phyloP scores from a whole-genome alignment of 2,113 vertebrate species.

The Nycticryphes semicollaris region DNA sequence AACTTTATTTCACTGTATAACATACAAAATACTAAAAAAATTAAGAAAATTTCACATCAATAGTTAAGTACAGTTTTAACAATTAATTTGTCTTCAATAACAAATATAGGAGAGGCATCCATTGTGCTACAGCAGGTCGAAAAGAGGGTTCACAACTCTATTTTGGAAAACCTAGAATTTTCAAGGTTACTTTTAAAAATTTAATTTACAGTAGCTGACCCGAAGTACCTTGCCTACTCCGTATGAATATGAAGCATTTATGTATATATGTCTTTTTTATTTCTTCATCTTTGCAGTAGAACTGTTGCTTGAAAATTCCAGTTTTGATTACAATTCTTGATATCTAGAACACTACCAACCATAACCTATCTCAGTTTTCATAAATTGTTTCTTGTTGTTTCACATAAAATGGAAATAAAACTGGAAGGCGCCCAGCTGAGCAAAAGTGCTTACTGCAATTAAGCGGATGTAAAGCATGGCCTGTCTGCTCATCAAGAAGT shows the following conservation, averaged over 20 bases:
- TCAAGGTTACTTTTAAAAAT: slow-evolving; percentile 45
- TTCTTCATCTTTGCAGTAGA: slow-evolving; percentile 34
- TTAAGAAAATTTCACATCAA: slow-evolving; percentile 50
- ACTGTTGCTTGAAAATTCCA: slow-evolving; percentile 59
- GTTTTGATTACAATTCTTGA: slow-evolving; percentile 40
- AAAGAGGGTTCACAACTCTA: slow-evolving; percentile 4
- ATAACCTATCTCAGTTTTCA: slow-evolving; percentile 36
- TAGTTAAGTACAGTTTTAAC: slow-evolving; percentile 40
- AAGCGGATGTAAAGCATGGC: slow-evolving; percentile 29
- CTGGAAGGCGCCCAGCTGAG: slow-evolving; percentile 20
- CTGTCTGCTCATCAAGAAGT: not conserved
- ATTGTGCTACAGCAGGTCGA: slow-evolving; percentile 65
- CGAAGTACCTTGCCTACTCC: not conserved
- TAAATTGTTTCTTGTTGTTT: slow-evolving; percentile 9
- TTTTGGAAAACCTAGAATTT: slow-evolving; percentile 49
- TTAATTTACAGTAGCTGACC: slow-evolving; percentile 49
- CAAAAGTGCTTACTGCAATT: slow-evolving; percentile 39
- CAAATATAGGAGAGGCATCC: slow-evolving; percentile 51
- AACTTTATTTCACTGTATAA: slow-evolving; percentile 73
- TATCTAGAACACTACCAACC: not conserved
- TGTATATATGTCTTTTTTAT: not conserved
- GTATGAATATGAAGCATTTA: slow-evolving; percentile 37
- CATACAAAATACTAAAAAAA: slow-evolving; percentile 74
- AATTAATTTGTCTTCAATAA: slow-evolving; percentile 53
- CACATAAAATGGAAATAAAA: slow-evolving; percentile 20